A percentile compares a stretch with the other conserved stretches of the same genome.
phyloP scores from a whole-genome alignment of 1,140 invertebrate genomes.

The Phymorhynchus buccinoides region DNA sequence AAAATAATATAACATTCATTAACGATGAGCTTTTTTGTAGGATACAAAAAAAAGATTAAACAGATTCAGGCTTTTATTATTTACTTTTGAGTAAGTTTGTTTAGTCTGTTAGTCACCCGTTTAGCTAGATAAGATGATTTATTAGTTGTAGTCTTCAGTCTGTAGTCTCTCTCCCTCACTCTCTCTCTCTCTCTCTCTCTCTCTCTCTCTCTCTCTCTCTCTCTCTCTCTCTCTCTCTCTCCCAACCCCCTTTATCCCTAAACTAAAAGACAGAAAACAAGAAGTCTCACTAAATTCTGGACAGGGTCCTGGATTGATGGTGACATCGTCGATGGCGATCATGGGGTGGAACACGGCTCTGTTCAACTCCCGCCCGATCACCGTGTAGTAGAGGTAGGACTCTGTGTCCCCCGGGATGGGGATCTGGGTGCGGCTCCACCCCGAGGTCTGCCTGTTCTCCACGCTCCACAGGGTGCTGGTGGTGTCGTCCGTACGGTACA shows the following conservation, averaged over 20 bases:
- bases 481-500: slow-evolving; percentile 1
- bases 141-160: too few relatives aligned
- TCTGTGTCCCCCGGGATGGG: slow-evolving; percentile 39
- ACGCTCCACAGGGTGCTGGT: slow-evolving; percentile 42
- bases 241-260: neutral
- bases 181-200: too few relatives aligned
- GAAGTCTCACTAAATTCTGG: slow-evolving; percentile 49
- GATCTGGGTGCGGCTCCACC: slow-evolving; percentile 56
- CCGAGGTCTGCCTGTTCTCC: slow-evolving; percentile 43
- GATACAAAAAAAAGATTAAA: neutral
- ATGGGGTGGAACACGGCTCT: slow-evolving; percentile 41
- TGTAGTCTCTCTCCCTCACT: too few relatives aligned
- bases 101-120: too few relatives aligned
- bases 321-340: slow-evolving; percentile 58
- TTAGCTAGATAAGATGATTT: too few relatives aligned
- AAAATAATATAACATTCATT: neutral
- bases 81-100: too few relatives aligned
- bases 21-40: neutral
- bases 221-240: too few relatives aligned
- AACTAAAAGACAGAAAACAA: neutral
- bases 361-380: slow-evolving; percentile 40
- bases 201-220: too few relatives aligned
- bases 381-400: slow-evolving; percentile 47
- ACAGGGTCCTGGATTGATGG: slow-evolving; percentile 49
- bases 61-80: too few relatives aligned